Percentiles rank a stretch among this genome's conserved stretches.
Evolutionary conservation across 2,797 vertebrate species (phyloP).

Genomic region (Morus bassanus): DNA sequence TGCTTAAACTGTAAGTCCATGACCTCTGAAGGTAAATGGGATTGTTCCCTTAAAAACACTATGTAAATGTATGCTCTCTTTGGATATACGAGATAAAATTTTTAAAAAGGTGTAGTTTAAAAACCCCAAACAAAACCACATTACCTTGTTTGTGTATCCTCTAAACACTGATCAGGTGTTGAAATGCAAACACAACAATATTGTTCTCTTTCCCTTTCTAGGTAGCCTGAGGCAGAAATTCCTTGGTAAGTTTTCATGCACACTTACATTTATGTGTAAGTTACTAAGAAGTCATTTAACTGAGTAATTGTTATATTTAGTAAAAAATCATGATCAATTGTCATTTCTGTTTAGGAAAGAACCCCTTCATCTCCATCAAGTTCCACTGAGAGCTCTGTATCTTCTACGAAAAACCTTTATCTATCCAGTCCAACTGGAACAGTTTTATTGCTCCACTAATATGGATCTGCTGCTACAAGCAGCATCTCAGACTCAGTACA

Average conservation of each 20-base stretch:
- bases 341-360: not conserved
- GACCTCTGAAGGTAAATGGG: not conserved
- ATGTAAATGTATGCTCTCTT: not conserved
- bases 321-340: not conserved
- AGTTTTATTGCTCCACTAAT: not conserved
- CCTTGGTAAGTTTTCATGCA: not conserved
- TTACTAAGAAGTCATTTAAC: not conserved
- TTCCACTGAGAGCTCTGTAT: not conserved
- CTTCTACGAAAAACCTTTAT: not conserved
- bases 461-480: not conserved
- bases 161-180: not conserved
- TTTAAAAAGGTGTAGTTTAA: not conserved
- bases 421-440: not conserved
- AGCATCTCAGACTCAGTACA: not conserved
- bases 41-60: not conserved
- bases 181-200: not conserved
- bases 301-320: not conserved
- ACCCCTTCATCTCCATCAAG: not conserved
- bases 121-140: not conserved
- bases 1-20: not conserved
- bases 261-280: not conserved
- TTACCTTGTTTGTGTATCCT: not conserved
- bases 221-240: not conserved
- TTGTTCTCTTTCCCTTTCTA: not conserved
- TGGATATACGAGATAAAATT: not conserved